phyloP scores from a whole-genome alignment of 2,113 vertebrate species.

The Marcusenius ussheri region DNA sequence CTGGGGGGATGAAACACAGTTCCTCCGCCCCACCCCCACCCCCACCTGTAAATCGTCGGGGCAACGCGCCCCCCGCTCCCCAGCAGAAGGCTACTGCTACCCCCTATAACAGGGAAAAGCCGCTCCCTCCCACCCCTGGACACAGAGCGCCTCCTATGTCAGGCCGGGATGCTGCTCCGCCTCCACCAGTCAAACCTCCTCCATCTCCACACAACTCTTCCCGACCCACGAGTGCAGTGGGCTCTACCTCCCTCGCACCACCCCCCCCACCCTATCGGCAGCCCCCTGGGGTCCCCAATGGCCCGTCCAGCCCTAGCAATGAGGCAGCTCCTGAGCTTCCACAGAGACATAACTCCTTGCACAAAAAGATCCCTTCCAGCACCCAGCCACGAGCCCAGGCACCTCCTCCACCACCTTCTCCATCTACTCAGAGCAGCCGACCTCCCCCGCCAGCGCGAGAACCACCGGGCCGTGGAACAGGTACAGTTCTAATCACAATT shows the following conservation, averaged over 20 bases:
- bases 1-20: conserved; percentile 77
- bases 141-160: conserved; percentile 59
- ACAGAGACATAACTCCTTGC: conserved; percentile 89
- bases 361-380: conserved; percentile 70
- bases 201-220: conserved; percentile 65
- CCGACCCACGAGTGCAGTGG: conserved; percentile 44
- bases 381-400: conserved; percentile 66
- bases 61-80: conserved; percentile 58
- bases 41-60: conserved; percentile 68
- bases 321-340: conserved; percentile 84
- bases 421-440: conserved; percentile 43
- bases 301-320: conserved; percentile 66
- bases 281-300: conserved; percentile 69
- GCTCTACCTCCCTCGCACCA: conserved; percentile 61
- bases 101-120: conserved; percentile 66
- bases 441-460: conserved; percentile 65
- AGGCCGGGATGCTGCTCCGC: conserved; percentile 57
- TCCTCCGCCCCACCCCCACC: conserved; percentile 79
- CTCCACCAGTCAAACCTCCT: conserved; percentile 61
- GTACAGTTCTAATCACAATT: conserved; percentile 32
- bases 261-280: conserved; percentile 81
- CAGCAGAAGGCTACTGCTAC: conserved; percentile 53
- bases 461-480: conserved; percentile 59
- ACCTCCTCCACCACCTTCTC: conserved; percentile 58
- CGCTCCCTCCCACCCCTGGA: conserved; percentile 57